phyloP scores from a whole-genome alignment of 2,113 vertebrate genomes.

The Myocastor coypus region DNA sequence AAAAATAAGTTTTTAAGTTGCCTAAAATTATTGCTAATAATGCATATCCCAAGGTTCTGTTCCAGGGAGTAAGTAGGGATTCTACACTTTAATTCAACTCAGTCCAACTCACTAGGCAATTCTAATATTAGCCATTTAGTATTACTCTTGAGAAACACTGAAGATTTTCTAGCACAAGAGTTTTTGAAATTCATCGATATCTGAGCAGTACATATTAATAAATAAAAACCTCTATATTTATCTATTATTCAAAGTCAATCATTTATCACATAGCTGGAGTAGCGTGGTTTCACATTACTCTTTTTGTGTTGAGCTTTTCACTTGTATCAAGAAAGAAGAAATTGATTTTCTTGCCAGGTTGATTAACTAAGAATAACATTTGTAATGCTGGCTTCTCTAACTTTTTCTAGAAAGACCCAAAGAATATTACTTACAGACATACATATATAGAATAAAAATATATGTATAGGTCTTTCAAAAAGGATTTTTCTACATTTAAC shows the following conservation, averaged over 20 bases:
- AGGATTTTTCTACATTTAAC: neutral
- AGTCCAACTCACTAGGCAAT: neutral
- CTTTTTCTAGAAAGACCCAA: neutral
- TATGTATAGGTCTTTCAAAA: neutral
- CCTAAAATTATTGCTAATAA: conserved; percentile 37
- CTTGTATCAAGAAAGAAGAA: neutral
- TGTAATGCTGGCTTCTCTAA: neutral
- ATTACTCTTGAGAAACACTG: neutral
- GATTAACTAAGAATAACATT: conserved; percentile 5
- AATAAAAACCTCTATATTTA: neutral
- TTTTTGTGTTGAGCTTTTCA: neutral
- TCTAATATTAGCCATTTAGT: neutral
- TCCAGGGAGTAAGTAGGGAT: neutral
- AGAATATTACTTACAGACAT: neutral
- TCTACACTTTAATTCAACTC: neutral
- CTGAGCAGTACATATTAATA: neutral
- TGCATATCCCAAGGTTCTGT: neutral
- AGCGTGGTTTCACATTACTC: neutral
- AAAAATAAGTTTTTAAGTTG: neutral
- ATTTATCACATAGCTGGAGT: neutral
- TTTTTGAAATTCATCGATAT: conserved; percentile 44
- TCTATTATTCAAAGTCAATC: neutral
- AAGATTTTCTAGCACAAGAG: neutral
- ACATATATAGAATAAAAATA: neutral
- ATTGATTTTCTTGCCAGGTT: neutral